These are phyloP conservation scores for Platichthys stellatus DNA, from an alignment of 2,113 vertebrate species.

Conservation along the genomic window DNA sequence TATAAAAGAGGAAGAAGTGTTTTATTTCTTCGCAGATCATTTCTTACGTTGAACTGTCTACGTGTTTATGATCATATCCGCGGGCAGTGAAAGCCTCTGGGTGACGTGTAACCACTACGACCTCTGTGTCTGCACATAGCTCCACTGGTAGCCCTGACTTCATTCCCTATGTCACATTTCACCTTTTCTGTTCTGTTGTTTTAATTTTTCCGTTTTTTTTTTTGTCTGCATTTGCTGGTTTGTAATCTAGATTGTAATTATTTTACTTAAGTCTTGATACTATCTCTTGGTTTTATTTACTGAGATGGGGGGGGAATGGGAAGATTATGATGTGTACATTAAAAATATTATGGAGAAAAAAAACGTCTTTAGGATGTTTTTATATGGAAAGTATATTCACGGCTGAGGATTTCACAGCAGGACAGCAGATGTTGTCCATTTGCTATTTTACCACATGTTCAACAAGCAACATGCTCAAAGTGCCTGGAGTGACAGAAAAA, in stretches of 20 bases:
- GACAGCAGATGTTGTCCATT: conserved; percentile 27
- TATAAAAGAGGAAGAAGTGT: neutral
- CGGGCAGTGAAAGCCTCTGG: conserved; percentile 28
- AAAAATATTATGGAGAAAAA: conserved; percentile 58
- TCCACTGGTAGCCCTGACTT: conserved; percentile 79
- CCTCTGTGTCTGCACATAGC: conserved; percentile 39
- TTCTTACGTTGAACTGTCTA: neutral
- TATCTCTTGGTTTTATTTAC: conserved; percentile 66
- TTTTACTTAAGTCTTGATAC: conserved; percentile 62
- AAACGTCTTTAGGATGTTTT: conserved; percentile 59
- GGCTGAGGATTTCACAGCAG: conserved; percentile 55
- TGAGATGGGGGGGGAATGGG: conserved; percentile 44
- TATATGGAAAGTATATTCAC: conserved; percentile 65
- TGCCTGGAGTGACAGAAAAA: conserved; percentile 51
- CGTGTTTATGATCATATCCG: neutral
- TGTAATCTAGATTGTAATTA: conserved; percentile 81
- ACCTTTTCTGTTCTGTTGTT: conserved; percentile 4
- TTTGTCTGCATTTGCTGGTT: conserved; percentile 60
- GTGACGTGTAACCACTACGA: conserved; percentile 76
- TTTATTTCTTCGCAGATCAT: neutral
- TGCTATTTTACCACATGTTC: conserved; percentile 34
- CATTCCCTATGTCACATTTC: conserved; percentile 29
- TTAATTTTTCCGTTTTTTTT: conserved; percentile 9
- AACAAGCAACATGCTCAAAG: conserved; percentile 23
- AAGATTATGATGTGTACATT: conserved; percentile 73